These are phyloP conservation scores for Pantherophis guttatus DNA, from an alignment of 2,113 vertebrate genomes.

Conservation along the genomic window DNA sequence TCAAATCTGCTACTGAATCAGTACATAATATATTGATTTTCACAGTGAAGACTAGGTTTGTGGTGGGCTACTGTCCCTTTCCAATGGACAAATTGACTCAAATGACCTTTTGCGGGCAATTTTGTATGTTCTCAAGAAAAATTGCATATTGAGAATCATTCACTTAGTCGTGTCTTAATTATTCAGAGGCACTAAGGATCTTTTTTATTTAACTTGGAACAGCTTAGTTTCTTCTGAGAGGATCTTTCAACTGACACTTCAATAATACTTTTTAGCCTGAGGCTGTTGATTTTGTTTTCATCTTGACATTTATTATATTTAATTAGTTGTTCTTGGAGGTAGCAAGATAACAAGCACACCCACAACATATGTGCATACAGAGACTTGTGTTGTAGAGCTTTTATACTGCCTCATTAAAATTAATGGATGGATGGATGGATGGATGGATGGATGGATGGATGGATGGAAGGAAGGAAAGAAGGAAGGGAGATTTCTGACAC, in stretches of 20 bases:
- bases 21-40: neutral
- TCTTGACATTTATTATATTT: neutral
- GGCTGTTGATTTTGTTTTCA: neutral
- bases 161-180: neutral
- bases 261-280: neutral
- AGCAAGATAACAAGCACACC: neutral
- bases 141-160: neutral
- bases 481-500: no score
- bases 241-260: no score
- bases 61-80: neutral
- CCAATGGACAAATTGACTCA: neutral
- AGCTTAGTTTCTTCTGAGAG: neutral
- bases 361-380: neutral
- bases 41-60: neutral
- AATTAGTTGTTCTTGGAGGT: neutral
- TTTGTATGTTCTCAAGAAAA: neutral
- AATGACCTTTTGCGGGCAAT: neutral
- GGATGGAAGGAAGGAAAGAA: no score
- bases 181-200: neutral
- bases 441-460: no score
- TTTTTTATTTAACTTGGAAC: neutral
- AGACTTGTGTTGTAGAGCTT: neutral
- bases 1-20: neutral
- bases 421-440: no score
- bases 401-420: neutral